Evolutionary conservation across 2,797 vertebrate species (phyloP), one percentile per base, ranked within the genome.

Genomic region (Ctenopoma kingsleyae): DNA sequence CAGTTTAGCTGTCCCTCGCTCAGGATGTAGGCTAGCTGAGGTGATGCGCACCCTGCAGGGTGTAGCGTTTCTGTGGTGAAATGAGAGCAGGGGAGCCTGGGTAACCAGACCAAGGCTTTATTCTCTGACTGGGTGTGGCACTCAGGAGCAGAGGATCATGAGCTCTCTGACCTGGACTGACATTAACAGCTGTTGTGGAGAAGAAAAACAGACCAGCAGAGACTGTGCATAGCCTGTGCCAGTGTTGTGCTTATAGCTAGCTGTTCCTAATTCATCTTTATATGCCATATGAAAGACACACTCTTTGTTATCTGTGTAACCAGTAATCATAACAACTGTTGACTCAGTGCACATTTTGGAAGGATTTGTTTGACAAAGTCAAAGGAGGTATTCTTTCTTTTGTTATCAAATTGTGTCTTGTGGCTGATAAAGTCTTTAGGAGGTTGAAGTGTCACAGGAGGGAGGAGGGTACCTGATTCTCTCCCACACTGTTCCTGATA

Each of bases 61-160:
- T 90, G 83, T 92, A 83, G 76, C 76, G 30, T 93, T 91, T 89
- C 90, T 61, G 66, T 23, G 43, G 74, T 89, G 92, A 91, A 90
- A 89, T 19, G 44, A 80, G 81, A 91, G 88, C 84, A 89, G 81
- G 61, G 80, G 66, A 79, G 81, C 77, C 80, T 58, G 72, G 80
- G 89, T 89, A 93, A 92, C 85, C 60, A 82, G 78, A 93, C 80
- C 78, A 48, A 83, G 74, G 88, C 85, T 89, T 91, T 92, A 91
- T 92, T 89, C 83, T 82, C 77, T 62, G 53, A 53, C 64, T 87
- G 90, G 90, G 91, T 75, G 90, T 88, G 90, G 90, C 64, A 67
- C 81, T 77, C 52, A 46, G 78, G 85, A 90, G 87, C 76, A 83
- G 79, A 85, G 87, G 84, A 91, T 91, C 90, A 92, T 91, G 89